A percentile compares a stretch with the other conserved stretches of the same genome.
phyloP scores from a whole-genome alignment of 1,140 invertebrate species.

The Pachyrhynchus sulphureomaculatus region DNA sequence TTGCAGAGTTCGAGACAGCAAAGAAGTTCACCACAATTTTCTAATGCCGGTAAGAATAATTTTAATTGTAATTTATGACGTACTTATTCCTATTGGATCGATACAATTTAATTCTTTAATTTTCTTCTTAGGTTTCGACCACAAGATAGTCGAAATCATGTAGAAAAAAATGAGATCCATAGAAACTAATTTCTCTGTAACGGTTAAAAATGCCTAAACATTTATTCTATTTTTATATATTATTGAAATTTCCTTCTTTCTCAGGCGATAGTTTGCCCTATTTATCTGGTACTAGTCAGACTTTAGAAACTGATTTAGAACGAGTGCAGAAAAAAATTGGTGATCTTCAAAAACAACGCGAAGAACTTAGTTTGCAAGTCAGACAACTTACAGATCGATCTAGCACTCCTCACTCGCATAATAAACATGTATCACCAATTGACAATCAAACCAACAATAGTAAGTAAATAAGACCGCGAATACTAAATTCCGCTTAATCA shows the following conservation, averaged over 20 bases:
- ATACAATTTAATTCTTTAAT: no score
- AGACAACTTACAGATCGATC: conserved; percentile 77
- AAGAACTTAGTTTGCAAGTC: conserved; percentile 79
- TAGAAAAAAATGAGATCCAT: no score
- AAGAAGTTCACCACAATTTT: conserved; percentile 47
- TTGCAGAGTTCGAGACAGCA: conserved; percentile 65
- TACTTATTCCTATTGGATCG: no score
- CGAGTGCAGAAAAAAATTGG: conserved; percentile 81
- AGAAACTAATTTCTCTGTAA: no score
- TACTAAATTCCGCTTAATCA: background rate
- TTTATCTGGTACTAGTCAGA: conserved; percentile 43
- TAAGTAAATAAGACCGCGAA: background rate
- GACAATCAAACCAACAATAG: conserved; percentile 17
- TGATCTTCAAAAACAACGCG: conserved; percentile 78
- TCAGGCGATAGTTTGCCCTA: conserved; percentile 48
- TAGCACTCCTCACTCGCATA: conserved; percentile 55
- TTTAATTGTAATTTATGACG: no score
- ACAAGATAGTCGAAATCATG: no score
- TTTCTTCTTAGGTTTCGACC: no score
- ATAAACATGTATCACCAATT: conserved; percentile 39
- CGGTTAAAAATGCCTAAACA: no score
- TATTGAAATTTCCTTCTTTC: no score
- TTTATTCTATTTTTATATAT: no score
- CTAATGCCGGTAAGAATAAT: conserved; percentile 46
- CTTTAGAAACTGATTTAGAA: conserved; percentile 64